Evolutionary conservation across 2,797 vertebrate species (phyloP), one percentile per base, ranked within the genome.

Genomic region (Hippocampus kuda): DNA sequence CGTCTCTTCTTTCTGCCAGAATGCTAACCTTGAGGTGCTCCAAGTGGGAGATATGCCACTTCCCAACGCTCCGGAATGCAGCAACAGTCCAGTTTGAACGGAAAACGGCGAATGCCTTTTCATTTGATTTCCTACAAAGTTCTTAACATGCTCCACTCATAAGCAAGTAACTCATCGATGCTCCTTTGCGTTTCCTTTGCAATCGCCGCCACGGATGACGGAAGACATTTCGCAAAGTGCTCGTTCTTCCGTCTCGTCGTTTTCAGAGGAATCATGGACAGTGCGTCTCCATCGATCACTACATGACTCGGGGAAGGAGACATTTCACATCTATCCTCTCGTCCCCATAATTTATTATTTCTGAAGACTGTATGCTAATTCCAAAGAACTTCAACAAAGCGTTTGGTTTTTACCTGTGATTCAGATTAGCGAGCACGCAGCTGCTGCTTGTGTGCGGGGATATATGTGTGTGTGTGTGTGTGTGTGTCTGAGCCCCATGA

Each of bases 401-500:
- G 44, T 11, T 65, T 27, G 1, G 3, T 65, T 48, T 27, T 65
- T 48, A 48, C 63, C 24, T 65, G 24, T 10, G 42, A 44, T 65
- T 65, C 49, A 54, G 72, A 69, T 70, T 72, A 71, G 26, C 13
- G 62, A 74, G 73, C 56, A 34, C 44, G 59, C 73, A 73, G 75
- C 75, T 73, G 63, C n/a, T 62, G 22, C 22, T 27, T 56, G 59
- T 51, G 66, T 51, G 70, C 30, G 11, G 49, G 30, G 54, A 3
- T 30, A 30, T 70, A 42, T 68, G 24, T 48, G 69, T 41, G 34
- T 57, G 63, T 71, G 7, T 38, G 7, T 38, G 34, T 38, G 7
- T 38, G 34, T 38, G 7, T 38, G 70, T 63, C 53, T 68, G 26
- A 26, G 69, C 60, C 57, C 72, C 72, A 75, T 74, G 69, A 84